Base-by-base conservation (phyloP, 2,113 vertebrate genomes). In the Pelecanus crispus region DNA sequence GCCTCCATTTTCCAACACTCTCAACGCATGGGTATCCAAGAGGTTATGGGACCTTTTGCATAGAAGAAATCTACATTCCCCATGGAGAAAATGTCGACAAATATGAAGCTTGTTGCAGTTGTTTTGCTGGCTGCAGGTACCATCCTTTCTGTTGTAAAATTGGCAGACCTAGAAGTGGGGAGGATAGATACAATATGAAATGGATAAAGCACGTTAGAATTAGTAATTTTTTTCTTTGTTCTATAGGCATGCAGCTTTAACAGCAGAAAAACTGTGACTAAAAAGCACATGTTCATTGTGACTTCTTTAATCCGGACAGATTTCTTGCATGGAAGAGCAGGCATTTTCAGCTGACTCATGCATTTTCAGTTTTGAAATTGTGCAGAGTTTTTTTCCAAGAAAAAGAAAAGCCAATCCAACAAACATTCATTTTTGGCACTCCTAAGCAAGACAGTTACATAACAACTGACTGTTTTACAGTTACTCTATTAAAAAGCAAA, bases 41-140 rank as follows among this genome's bases (percentile, higher is more conserved):
- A 98, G 96, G 38, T 95, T 81, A 68, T 98, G 98, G 55, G 98
- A 98, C 6, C 93, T 95, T 14, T 94, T 84, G 82, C 98, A 98
- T 0, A 3, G 42, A 16, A 61, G 44, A 71, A 97, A 98, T 38
- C 55, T 96, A 81, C 98, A 98, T 8, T 78, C 91, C 18, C 98
- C 98, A 2, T 36, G 80, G 21, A 98, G 97, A 17, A 98, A 98
- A 77, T 97, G 90, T 8, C 89, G 97, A 89, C 98, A 98, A 56
- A 98, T 21, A 3, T 98, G 98, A 34, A 98, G 97, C 73, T 81
- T 98, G 77, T 24, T 78, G 91, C 98, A 98, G 29, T 93, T 94
- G 14, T 90, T 86, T 45, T 82, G 77, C 20, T 97, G 92, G 31
- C 2, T 78, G 86, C 98, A 98, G 36, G 14, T 50, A 13, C 16